phyloP scores from a whole-genome alignment of 2,797 vertebrate species.

The Nyctibius grandis region DNA sequence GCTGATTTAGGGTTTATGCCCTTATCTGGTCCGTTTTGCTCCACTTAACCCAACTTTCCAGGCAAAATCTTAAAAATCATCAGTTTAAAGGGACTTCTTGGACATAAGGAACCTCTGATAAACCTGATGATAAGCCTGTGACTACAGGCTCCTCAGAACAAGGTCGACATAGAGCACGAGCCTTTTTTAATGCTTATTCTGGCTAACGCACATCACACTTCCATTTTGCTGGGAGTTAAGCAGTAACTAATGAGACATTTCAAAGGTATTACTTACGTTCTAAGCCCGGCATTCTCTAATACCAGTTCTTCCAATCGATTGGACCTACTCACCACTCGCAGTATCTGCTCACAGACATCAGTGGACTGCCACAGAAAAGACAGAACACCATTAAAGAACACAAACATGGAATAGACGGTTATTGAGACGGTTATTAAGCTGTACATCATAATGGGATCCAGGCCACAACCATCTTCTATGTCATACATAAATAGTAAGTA shows the following conservation, averaged over 20 bases:
- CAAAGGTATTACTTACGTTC: conserved; percentile 81
- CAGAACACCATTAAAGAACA: conserved; percentile 15
- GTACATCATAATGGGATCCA: not conserved
- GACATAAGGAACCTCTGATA: not conserved
- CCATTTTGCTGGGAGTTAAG: not conserved
- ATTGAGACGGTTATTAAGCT: not conserved
- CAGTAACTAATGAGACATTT: not conserved
- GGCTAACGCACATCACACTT: not conserved
- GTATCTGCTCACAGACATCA: conserved; percentile 95
- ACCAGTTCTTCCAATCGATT: conserved; percentile 90
- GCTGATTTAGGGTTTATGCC: not conserved
- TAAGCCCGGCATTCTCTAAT: conserved; percentile 92
- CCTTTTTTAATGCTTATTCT: not conserved
- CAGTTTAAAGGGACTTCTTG: not conserved
- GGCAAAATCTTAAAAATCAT: not conserved
- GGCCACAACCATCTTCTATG: not conserved
- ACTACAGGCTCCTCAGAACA: not conserved
- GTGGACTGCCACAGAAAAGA: conserved; percentile 79
- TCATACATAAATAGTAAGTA: not conserved
- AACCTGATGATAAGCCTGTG: not conserved
- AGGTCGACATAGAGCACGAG: not conserved
- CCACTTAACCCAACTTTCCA: not conserved
- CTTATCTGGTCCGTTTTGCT: not conserved
- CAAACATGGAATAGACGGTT: not conserved
- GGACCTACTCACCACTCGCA: conserved; percentile 90